Evolutionary conservation across 2,113 vertebrate species (phyloP).

Genomic region (Crotalus horridus): DNA sequence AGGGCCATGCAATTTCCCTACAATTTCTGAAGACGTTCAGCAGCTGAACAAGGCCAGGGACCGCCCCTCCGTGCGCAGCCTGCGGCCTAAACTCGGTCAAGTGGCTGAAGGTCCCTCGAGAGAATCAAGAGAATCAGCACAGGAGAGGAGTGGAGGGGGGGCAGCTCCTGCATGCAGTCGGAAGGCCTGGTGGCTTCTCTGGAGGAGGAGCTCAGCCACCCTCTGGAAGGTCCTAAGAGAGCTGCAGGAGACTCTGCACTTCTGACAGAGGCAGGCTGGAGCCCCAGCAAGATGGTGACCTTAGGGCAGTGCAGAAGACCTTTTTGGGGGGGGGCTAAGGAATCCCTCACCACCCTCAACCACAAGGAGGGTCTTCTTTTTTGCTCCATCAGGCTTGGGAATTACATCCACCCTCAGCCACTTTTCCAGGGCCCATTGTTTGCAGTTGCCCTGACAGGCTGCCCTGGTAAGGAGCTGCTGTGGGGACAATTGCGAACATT

Average conservation of each 20-base stretch:
- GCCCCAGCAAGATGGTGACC: neutral
- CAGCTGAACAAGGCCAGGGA: neutral
- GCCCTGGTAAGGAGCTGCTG: slow-evolving; percentile 53
- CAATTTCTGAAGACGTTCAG: neutral
- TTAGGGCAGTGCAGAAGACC: neutral
- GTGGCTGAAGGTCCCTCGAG: neutral
- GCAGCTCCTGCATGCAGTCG: too few relatives aligned
- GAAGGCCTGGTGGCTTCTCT: neutral
- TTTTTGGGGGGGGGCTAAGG: neutral
- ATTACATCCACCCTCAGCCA: slow-evolving; percentile 44
- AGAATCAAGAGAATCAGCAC: too few relatives aligned
- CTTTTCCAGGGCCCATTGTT: slow-evolving; percentile 52
- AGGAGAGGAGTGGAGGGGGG: too few relatives aligned
- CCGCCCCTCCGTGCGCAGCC: accelerated
- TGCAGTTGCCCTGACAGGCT: slow-evolving; percentile 62
- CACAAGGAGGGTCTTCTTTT: neutral
- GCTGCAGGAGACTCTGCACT: neutral
- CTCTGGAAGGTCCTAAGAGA: neutral
- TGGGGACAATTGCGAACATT: slow-evolving; percentile 53
- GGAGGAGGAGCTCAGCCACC: neutral
- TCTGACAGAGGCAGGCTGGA: neutral
- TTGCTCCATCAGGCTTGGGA: slow-evolving; percentile 55
- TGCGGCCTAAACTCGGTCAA: neutral
- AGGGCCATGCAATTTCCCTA: neutral
- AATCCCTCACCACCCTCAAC: neutral